These are phyloP conservation scores for Mungos mungo DNA, from an alignment of 2,113 vertebrate genomes.

Conservation along the genomic window DNA sequence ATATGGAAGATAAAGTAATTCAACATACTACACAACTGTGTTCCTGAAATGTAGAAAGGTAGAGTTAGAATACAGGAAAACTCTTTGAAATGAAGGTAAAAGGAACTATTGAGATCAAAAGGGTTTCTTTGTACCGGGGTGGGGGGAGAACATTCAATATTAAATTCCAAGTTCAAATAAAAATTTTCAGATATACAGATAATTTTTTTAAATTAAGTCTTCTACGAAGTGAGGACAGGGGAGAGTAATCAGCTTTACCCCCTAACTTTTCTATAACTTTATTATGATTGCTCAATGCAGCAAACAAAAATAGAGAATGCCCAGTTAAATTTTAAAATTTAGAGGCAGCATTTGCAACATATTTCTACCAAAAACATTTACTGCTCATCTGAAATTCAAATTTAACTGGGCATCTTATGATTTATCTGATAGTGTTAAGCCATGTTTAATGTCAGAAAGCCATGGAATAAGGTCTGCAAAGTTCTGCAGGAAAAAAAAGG, in stretches of 20 bases:
- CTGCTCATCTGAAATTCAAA: slow-evolving; percentile 3
- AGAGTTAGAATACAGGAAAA: neutral
- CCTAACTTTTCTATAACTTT: neutral
- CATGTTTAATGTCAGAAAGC: neutral
- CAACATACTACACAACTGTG: neutral
- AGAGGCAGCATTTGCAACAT: neutral
- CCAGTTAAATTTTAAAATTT: neutral
- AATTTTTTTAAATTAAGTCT: neutral
- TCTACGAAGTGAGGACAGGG: neutral
- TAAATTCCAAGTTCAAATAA: slow-evolving; percentile 30
- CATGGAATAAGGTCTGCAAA: neutral
- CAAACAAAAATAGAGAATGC: slow-evolving; percentile 9
- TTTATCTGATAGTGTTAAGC: neutral
- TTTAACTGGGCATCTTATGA: neutral
- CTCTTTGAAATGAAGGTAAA: slow-evolving; percentile 3
- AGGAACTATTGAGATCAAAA: slow-evolving; percentile 26
- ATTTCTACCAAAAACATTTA: neutral
- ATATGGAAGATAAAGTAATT: neutral
- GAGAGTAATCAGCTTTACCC: neutral
- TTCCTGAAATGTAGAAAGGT: neutral
- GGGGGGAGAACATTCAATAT: neutral
- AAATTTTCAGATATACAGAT: neutral
- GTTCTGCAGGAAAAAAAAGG: neutral
- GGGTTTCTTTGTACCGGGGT: neutral
- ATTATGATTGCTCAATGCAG: neutral